Conservation (phyloP, 2,888 invertebrate species). For the Tipula unca region DNA sequence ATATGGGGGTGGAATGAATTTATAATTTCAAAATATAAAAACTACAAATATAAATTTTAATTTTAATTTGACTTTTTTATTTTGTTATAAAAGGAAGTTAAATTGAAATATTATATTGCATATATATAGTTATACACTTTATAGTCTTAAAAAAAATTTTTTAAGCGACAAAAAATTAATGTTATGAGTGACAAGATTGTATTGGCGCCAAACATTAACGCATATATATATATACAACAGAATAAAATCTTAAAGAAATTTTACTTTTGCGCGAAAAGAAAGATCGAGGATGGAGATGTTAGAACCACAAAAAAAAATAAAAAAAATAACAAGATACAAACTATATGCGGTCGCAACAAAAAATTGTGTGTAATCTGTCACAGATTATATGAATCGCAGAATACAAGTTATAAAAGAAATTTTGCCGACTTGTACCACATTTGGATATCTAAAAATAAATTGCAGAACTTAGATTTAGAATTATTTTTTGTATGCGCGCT, state of each 20-base stretch:
- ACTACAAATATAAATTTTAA: neutral
- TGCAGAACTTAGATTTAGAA: neutral
- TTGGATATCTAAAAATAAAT: neutral
- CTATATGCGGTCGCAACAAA: neutral
- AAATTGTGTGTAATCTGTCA: neutral
- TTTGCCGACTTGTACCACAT: neutral
- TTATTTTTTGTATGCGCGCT: neutral
- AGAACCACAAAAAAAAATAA: no score
- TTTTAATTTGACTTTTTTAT: neutral
- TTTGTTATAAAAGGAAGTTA: neutral
- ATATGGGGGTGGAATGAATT: neutral
- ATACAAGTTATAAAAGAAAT: neutral
- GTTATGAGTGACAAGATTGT: neutral
- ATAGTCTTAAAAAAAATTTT: neutral
- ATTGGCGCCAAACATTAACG: neutral
- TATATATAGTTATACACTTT: neutral
- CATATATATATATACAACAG: no score
- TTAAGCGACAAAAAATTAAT: neutral
- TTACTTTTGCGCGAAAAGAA: neutral
- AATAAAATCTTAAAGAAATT: constrained; percentile 8
- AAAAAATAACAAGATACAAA: neutral
- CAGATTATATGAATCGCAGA: neutral
- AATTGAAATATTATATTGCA: neutral
- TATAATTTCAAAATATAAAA: neutral
- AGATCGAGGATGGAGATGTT: constrained; percentile 1